Evolutionary conservation across 2,797 vertebrate genomes (phyloP).

Genomic region (Typhlichthys eigenmanni): DNA sequence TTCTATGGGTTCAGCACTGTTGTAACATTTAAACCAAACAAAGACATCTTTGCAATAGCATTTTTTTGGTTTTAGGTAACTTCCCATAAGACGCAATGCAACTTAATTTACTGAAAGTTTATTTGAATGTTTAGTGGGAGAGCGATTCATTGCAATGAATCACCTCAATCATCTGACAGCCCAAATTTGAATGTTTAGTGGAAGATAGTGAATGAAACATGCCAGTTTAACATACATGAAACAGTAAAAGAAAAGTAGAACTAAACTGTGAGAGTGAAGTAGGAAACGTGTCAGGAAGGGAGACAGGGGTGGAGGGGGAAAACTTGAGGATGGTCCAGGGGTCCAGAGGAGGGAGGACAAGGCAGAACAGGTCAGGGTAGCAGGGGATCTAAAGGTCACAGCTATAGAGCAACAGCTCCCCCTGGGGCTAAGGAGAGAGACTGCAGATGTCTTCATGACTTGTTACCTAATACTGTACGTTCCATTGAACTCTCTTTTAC

Average conservation of each 20-base stretch:
- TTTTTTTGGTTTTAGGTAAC: no score
- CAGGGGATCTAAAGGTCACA: slow-evolving; percentile 27
- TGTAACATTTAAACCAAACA: slow-evolving; percentile 20
- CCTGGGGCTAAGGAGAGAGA: slow-evolving; percentile 60
- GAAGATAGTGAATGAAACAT: neutral
- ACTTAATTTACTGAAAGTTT: no score
- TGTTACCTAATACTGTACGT: no score
- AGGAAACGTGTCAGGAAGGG: slow-evolving; percentile 5
- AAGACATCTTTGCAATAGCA: no score
- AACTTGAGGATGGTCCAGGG: slow-evolving; percentile 16
- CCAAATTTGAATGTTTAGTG: no score
- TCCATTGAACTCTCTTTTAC: no score
- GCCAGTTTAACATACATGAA: neutral
- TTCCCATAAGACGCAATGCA: no score
- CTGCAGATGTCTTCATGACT: neutral
- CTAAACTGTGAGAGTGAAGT: neutral
- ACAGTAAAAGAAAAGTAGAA: neutral
- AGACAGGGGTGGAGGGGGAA: neutral
- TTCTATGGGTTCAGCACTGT: slow-evolving; percentile 18
- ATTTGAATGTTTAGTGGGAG: neutral
- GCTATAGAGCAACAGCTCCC: slow-evolving; percentile 69
- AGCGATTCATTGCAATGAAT: neutral
- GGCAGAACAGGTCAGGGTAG: slow-evolving; percentile 17
- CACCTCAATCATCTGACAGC: no score
- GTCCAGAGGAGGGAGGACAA: slow-evolving; percentile 17